These are phyloP conservation scores for Calliopum simillimum DNA, from an alignment of 2,888 invertebrate genomes.

Conservation along the genomic window DNA sequence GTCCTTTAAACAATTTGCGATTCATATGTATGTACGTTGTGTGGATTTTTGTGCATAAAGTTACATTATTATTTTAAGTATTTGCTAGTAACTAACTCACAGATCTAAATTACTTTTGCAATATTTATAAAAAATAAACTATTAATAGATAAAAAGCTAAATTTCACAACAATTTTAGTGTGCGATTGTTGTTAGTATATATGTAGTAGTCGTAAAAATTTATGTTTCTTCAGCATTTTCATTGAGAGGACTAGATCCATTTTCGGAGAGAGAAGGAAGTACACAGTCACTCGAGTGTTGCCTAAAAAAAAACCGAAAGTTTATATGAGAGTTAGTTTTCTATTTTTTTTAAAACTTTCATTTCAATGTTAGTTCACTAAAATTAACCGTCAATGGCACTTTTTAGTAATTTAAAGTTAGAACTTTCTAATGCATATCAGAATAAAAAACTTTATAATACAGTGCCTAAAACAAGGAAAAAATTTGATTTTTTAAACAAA, in stretches of 20 bases:
- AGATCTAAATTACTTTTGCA: not conserved
- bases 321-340: not conserved
- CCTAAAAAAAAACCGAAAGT: conserved; percentile 55
- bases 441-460: too few species aligned
- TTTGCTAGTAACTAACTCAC: not conserved
- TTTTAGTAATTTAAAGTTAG: not conserved
- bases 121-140: not conserved
- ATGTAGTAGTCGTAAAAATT: not conserved
- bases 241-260: conserved; percentile 13
- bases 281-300: conserved; percentile 69
- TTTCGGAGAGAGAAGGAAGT: conserved; percentile 69
- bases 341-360: too few species aligned
- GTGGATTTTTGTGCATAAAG: too few species aligned
- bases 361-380: too few species aligned
- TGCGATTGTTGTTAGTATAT: not conserved
- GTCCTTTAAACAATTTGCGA: too few species aligned
- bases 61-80: too few species aligned
- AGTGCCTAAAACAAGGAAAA: too few species aligned
- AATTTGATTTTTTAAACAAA: too few species aligned
- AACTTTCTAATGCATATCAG: too few species aligned
- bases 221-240: conserved; percentile 14
- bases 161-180: not conserved
- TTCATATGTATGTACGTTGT: too few species aligned
- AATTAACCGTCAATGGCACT: too few species aligned
- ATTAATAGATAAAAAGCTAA: not conserved